Percentiles rank a stretch among this genome's conserved stretches.
These are phyloP conservation scores for Lagodon rhomboides DNA, from an alignment of 2,797 vertebrate species.

Conservation along the genomic window DNA sequence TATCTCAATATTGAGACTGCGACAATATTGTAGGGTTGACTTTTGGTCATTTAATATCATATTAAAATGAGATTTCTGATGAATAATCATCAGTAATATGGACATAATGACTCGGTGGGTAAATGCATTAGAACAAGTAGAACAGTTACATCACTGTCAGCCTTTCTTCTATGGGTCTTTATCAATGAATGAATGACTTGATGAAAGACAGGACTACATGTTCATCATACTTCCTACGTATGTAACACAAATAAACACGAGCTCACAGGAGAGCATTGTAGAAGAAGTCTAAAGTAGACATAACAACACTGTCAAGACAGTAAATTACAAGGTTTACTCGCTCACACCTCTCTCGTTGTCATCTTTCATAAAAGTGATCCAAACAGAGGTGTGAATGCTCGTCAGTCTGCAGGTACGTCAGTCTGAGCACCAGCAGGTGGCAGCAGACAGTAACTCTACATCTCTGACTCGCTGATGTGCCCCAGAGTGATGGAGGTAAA, in stretches of 20 bases:
- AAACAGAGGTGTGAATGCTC: neutral
- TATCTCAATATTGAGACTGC: too few species aligned
- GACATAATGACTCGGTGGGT: too few species aligned
- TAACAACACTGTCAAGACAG: neutral
- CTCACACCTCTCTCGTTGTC: neutral
- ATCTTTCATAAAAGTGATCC: neutral
- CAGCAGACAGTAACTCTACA: constrained; percentile 66
- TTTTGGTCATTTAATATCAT: too few species aligned
- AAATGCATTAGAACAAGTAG: too few species aligned
- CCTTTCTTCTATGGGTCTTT: neutral
- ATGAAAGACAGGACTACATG: neutral
- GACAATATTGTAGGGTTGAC: too few species aligned
- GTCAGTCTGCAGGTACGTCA: neutral
- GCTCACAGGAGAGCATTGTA: neutral
- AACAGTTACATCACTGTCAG: too few species aligned
- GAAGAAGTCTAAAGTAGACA: neutral
- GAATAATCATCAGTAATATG: too few species aligned
- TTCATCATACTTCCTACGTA: neutral
- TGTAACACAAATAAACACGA: neutral
- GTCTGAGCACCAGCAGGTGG: constrained; percentile 68
- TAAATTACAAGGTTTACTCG: neutral
- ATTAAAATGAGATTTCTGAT: too few species aligned
- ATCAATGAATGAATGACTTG: neutral
- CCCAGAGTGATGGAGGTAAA: neutral
- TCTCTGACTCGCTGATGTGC: neutral